A percentile compares a stretch with the other conserved stretches of the same genome.
Evolutionary conservation across 1,140 invertebrate genomes (phyloP).

Genomic region (Tetranychus urticae): DNA sequence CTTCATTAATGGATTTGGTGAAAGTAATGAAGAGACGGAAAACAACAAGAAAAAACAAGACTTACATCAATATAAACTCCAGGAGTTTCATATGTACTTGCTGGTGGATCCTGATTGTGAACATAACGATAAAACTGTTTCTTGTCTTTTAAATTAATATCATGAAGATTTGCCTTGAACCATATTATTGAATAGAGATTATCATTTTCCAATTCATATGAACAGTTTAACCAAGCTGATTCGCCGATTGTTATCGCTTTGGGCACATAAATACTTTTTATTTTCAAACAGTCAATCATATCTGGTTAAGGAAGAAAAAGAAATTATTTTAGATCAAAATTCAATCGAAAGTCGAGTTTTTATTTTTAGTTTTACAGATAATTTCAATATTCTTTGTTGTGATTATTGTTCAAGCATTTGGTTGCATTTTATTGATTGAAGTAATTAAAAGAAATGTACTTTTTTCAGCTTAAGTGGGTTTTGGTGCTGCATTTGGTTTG

Average conservation of each 20-base stretch:
- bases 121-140: background rate
- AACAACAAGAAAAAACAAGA: background rate
- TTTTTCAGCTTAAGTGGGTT: no score
- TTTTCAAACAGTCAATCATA: background rate
- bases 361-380: no score
- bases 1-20: no score
- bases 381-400: no score
- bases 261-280: conserved; percentile 6
- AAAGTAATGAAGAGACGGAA: background rate
- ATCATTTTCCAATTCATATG: conserved; percentile 9
- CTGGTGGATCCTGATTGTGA: conserved; percentile 34
- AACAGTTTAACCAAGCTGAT: conserved; percentile 10
- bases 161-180: conserved; percentile 5
- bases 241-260: background rate
- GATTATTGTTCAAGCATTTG: no score
- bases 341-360: no score
- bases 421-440: no score
- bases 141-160: background rate
- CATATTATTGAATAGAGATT: conserved; percentile 11
- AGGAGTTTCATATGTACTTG: conserved; percentile 16
- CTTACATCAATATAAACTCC: background rate
- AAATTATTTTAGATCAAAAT: no score
- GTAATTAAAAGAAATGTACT: no score
- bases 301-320: background rate
- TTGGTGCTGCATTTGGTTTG: no score